Base-by-base conservation (phyloP, 2,888 invertebrate genomes). In the Diloba caeruleocephala region DNA sequence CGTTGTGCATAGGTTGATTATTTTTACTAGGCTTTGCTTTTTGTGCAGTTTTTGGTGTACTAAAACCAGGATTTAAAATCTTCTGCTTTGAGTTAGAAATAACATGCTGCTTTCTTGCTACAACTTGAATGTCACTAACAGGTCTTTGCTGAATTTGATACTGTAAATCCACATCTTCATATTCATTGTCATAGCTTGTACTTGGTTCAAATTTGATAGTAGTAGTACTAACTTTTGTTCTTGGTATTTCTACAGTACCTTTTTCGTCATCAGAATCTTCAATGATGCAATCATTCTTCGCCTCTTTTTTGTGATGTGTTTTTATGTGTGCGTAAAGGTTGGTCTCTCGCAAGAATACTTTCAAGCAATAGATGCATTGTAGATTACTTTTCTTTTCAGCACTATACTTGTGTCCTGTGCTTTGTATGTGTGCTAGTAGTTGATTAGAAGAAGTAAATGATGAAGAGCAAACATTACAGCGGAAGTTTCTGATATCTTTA, bases 331-430 rank as follows among this genome's bases (percentile, higher is more conserved):
- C 94, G 85, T 96, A 96, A 26, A 97, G 88, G 79, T 96, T 96
- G 15, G 94, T 90, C 60, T 96, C 95, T 19, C 96, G 94, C 17
- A 95, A 94, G 81, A 97, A 97, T 51, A 94, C 92, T 80, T 96
- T 97, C 48, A 95, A 94, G 79, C 98, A 98, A 78, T 97, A 97
- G 39, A 96, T 95, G 84, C 98, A 95, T 65, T 95, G 94, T 39
- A 94, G 88, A 65, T 91, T 93, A 34, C 82, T 79, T 71, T 92
- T 90, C 67, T 78, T 92, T 7, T 92, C 90, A 28, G 85, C 74
- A 70, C 81, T 80, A 44, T 87, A 87, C 71, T 92, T 94, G 72
- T 95, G 95, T 0, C 94, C 94, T 4, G 95, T 94, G 28, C 90
- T 91, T 76, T 95, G 94, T 66, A 95, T 93, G 71, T 96, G 95